Percentiles rank a stretch among this genome's conserved stretches.
phyloP scores from a whole-genome alignment of 2,888 invertebrate genomes.

The Anthoptus insignis region DNA sequence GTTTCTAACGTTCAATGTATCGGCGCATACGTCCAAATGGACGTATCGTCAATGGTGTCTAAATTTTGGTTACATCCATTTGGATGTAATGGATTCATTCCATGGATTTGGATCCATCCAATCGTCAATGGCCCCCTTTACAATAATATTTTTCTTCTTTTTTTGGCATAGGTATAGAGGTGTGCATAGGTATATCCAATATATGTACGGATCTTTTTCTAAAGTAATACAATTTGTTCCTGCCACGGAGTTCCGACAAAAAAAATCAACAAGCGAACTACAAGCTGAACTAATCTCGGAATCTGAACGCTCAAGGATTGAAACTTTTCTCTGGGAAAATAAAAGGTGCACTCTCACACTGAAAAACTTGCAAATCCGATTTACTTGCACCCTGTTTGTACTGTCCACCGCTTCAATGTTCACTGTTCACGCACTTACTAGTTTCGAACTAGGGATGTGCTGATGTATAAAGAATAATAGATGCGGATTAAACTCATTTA shows the following conservation, averaged over 20 bases:
- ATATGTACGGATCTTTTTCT: constrained; percentile 17
- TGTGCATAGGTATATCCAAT: too few relatives aligned
- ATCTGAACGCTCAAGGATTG: constrained; percentile 66
- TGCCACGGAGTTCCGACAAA: constrained; percentile 59
- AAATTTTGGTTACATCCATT: too few relatives aligned
- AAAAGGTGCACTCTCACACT: constrained; percentile 60
- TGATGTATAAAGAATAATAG: constrained; percentile 1
- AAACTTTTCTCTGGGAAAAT: constrained; percentile 65
- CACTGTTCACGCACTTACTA: constrained; percentile 24
- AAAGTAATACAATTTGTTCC: constrained; percentile 44
- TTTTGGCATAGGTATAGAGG: too few relatives aligned
- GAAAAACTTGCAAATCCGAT: constrained; percentile 64
- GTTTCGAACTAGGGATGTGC: neutral
- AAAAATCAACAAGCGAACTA: constrained; percentile 63
- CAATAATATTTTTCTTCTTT: too few relatives aligned
- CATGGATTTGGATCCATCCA: too few relatives aligned
- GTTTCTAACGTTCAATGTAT: too few relatives aligned
- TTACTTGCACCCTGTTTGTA: constrained; percentile 43
- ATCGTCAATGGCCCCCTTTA: too few relatives aligned
- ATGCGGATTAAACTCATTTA: neutral
- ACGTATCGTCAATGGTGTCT: too few relatives aligned
- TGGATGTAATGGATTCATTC: too few relatives aligned
- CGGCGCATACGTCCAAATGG: too few relatives aligned
- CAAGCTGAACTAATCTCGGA: constrained; percentile 72
- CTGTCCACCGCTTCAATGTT: constrained; percentile 23